Percentiles rank a stretch among this genome's conserved stretches.
Conservation (phyloP, 2,113 vertebrate genomes). For the Mirounga angustirostris region DNA sequence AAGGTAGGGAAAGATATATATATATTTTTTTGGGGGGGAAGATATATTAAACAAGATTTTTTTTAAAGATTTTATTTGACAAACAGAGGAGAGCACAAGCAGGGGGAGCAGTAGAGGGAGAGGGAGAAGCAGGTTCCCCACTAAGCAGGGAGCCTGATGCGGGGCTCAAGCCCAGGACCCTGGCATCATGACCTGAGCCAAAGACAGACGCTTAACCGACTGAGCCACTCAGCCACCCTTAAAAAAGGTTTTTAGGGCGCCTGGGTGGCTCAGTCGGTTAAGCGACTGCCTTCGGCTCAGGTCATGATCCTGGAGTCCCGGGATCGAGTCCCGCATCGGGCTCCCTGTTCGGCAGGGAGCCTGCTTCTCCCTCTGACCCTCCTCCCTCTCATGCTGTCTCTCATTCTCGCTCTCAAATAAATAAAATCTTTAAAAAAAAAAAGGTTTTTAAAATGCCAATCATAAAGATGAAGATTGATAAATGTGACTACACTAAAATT, state of each 20-base stretch:
- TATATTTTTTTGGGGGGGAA: background rate
- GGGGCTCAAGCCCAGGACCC: too few species aligned
- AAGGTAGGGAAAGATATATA: background rate
- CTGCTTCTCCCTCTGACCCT: too few species aligned
- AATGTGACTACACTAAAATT: background rate
- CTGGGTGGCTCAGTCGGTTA: too few species aligned
- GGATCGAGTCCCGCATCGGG: too few species aligned
- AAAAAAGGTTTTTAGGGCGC: background rate
- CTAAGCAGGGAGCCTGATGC: too few species aligned
- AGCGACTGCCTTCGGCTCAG: too few species aligned
- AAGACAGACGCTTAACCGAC: background rate
- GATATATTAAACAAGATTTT: background rate
- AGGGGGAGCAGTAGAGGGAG: too few species aligned
- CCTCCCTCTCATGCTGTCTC: too few species aligned
- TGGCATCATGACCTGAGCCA: background rate
- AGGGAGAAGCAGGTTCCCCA: too few species aligned
- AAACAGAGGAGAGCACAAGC: background rate
- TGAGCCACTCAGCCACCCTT: background rate
- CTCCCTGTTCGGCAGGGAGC: too few species aligned
- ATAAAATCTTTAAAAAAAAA: background rate
- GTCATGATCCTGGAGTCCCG: too few species aligned
- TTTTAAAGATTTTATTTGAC: background rate
- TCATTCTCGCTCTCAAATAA: too few species aligned
- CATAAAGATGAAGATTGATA: background rate
- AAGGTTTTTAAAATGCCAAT: background rate